Evolutionary conservation across 2,888 invertebrate species (phyloP).

Genomic region (Bursaphelenchus okinawaensis): DNA sequence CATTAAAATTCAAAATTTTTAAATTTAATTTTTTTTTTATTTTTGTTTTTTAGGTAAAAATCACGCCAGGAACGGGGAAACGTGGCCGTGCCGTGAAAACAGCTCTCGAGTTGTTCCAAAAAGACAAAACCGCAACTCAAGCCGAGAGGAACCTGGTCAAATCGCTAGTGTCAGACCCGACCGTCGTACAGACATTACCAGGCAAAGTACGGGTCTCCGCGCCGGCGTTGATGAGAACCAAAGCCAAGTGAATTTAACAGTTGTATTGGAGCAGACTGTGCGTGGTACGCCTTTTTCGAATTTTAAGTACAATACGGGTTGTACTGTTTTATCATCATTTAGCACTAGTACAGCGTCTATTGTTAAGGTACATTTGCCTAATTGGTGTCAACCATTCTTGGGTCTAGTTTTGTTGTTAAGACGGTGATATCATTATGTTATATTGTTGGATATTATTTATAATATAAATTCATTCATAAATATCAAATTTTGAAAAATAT

Average conservation of each 20-base stretch:
- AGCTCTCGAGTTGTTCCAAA: conserved; percentile 78
- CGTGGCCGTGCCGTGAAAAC: conserved; percentile 90
- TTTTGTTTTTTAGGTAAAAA: conserved; percentile 66
- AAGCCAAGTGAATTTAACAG: neutral
- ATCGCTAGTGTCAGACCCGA: conserved; percentile 85
- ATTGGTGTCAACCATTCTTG: too few relatives aligned
- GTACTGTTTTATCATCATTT: too few relatives aligned
- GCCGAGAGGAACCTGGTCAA: conserved; percentile 84
- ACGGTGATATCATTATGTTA: too few relatives aligned
- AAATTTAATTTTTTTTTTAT: neutral
- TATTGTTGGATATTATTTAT: too few relatives aligned
- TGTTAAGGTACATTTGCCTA: too few relatives aligned
- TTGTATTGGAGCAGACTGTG: too few relatives aligned
- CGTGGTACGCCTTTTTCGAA: too few relatives aligned
- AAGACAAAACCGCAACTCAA: conserved; percentile 70
- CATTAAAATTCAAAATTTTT: neutral
- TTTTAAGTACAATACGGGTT: too few relatives aligned
- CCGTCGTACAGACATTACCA: conserved; percentile 85
- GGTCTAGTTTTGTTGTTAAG: too few relatives aligned
- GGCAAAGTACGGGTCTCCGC: conserved; percentile 92
- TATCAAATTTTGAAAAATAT: too few relatives aligned
- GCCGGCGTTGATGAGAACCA: conserved; percentile 61
- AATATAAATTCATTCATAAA: too few relatives aligned
- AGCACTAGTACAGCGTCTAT: too few relatives aligned
- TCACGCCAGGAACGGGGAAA: conserved; percentile 87